Evolutionary conservation across 2,888 invertebrate species (phyloP).

Genomic region (Drosophila cracens): DNA sequence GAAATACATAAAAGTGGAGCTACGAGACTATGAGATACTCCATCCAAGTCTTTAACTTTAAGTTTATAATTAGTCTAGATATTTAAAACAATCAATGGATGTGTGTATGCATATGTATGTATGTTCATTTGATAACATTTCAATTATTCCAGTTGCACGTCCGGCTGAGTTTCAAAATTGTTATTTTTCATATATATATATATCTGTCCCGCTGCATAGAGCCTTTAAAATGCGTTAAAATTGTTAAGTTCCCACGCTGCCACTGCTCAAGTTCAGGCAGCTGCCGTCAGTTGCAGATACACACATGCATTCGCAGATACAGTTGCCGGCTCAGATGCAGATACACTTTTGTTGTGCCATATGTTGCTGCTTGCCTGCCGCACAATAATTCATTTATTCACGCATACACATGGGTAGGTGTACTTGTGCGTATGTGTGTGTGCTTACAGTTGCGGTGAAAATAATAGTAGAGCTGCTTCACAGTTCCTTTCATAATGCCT

Average conservation of each 20-base stretch:
- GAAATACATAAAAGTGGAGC: background rate
- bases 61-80: background rate
- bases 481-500: background rate
- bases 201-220: constrained; percentile 32
- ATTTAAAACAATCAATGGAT: background rate
- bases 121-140: constrained; percentile 63
- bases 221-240: constrained; percentile 41
- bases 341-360: constrained; percentile 45
- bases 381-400: constrained; percentile 45
- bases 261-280: constrained; percentile 61
- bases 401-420: constrained; percentile 8
- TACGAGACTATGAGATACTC: too few relatives aligned
- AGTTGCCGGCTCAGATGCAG: constrained; percentile 23
- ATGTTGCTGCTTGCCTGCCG: constrained; percentile 34
- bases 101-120: background rate
- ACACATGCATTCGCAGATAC: constrained; percentile 27
- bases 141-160: constrained; percentile 53
- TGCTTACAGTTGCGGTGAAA: constrained; percentile 32
- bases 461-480: background rate
- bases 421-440: constrained; percentile 1
- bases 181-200: background rate
- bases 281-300: constrained; percentile 52
- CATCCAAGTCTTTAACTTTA: background rate
- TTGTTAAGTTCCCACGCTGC: constrained; percentile 71
- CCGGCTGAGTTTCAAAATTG: constrained; percentile 6